Evolutionary conservation across 1,140 invertebrate genomes (phyloP).

Genomic region (Drosophila novamexicana): DNA sequence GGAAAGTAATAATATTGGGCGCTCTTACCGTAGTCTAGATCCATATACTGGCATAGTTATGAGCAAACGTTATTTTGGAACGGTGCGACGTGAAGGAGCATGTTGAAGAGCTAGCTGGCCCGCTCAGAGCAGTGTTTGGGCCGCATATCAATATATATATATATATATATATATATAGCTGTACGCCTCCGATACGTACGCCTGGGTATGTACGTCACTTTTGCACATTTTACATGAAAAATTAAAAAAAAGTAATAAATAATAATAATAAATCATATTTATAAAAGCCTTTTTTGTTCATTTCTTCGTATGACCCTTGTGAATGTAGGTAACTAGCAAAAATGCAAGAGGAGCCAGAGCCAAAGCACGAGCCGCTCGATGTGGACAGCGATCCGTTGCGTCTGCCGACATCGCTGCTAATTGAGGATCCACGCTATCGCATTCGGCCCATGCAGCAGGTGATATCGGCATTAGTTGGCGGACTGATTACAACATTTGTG

Average conservation of each 20-base stretch:
- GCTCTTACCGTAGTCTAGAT: not conserved
- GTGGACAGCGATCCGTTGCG: constrained; percentile 28
- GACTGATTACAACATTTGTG: constrained; percentile 94
- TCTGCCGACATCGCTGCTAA: constrained; percentile 30
- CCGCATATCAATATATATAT: not conserved
- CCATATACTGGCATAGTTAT: not conserved
- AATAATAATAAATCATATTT: no score
- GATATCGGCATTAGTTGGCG: constrained; percentile 94
- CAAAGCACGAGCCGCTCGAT: not conserved
- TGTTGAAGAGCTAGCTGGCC: not conserved
- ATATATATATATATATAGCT: not conserved
- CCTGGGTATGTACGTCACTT: constrained; percentile 10
- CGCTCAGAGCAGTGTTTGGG: not conserved
- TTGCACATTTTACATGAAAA: not conserved
- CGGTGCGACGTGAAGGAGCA: not conserved
- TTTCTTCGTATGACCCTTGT: not conserved
- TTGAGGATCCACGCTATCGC: constrained; percentile 89
- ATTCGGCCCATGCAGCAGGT: constrained; percentile 95
- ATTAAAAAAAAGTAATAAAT: not conserved
- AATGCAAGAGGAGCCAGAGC: constrained; percentile 36
- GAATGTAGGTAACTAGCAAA: constrained; percentile 14
- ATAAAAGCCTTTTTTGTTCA: not conserved
- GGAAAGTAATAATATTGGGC: not conserved
- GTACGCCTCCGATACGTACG: constrained; percentile 1
- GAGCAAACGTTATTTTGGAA: not conserved